Conservation (phyloP, 2,797 vertebrate species). For the Pteronotus mesoamericanus region DNA sequence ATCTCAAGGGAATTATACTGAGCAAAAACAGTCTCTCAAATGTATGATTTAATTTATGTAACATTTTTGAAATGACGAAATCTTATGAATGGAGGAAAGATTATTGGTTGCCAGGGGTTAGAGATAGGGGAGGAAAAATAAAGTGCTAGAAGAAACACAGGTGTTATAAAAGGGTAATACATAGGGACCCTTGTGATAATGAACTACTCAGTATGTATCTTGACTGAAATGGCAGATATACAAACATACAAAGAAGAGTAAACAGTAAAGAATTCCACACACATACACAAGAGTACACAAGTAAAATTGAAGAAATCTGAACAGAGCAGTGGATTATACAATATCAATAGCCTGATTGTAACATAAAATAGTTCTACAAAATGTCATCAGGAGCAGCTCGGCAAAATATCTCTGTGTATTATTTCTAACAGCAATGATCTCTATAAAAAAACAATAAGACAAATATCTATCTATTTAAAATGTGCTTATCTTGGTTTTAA, state of each 20-base stretch:
- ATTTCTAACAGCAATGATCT: background rate
- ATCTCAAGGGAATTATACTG: background rate
- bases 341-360: background rate
- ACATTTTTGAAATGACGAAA: background rate
- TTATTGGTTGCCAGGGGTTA: background rate
- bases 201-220: background rate
- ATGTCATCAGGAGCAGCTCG: background rate
- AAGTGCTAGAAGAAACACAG: background rate
- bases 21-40: background rate
- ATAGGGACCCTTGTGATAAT: background rate
- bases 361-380: background rate
- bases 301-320: background rate
- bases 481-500: background rate
- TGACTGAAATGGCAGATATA: background rate
- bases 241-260: background rate
- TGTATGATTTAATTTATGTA: background rate
- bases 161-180: background rate
- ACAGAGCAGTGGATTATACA: background rate
- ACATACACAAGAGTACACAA: background rate
- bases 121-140: background rate
- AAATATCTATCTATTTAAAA: background rate
- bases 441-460: background rate
- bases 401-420: background rate
- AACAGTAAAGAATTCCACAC: background rate
- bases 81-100: background rate